phyloP scores from a whole-genome alignment of 2,797 vertebrate genomes.

The Scomberomorus guttatus region DNA sequence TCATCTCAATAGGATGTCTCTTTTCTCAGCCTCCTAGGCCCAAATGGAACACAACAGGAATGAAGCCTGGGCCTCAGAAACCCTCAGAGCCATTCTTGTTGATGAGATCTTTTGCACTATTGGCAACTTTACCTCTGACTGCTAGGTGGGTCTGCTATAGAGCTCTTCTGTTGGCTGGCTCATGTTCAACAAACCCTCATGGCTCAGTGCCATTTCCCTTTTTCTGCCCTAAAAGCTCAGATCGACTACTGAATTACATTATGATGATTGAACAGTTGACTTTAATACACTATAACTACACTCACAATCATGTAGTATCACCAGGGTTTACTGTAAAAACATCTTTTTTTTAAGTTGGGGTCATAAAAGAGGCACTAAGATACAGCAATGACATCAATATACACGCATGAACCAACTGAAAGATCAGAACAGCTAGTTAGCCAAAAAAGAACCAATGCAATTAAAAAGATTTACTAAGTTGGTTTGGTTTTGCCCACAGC shows the following conservation, averaged over 20 bases:
- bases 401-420: conserved; percentile 49
- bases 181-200: conserved; percentile 12
- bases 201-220: conserved; percentile 14
- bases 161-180: conserved; percentile 25
- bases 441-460: conserved; percentile 61
- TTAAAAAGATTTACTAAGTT: conserved; percentile 72
- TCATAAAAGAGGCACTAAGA: conserved; percentile 34
- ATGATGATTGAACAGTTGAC: conserved; percentile 34
- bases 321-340: conserved; percentile 38
- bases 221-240: conserved; percentile 24
- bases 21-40: conserved; percentile 25
- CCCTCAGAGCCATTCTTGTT: conserved; percentile 14
- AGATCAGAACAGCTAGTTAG: conserved; percentile 52
- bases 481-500: conserved; percentile 69
- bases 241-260: conserved; percentile 36
- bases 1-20: conserved; percentile 46
- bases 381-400: conserved; percentile 49
- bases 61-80: not conserved
- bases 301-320: conserved; percentile 18
- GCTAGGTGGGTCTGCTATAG: conserved; percentile 24
- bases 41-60: conserved; percentile 26
- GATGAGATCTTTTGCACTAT: conserved; percentile 29
- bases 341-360: conserved; percentile 40
- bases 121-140: conserved; percentile 46
- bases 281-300: conserved; percentile 18